phyloP scores from a whole-genome alignment of 2,113 vertebrate genomes.

The Otocyon megalotis region DNA sequence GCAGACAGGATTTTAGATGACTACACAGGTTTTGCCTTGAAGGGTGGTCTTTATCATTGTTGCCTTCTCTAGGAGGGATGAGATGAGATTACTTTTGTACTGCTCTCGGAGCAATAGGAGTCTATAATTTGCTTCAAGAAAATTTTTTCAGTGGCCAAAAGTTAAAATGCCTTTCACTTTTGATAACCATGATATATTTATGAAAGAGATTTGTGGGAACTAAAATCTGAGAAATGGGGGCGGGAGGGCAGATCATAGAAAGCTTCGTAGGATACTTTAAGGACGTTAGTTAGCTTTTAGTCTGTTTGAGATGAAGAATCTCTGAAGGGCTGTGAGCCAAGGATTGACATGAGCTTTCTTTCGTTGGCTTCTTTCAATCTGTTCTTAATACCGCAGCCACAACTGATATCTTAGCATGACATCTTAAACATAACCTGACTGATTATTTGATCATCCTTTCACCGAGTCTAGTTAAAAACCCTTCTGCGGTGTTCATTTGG shows the following conservation, averaged over 20 bases:
- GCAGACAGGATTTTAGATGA: not conserved
- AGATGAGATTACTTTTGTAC: not conserved
- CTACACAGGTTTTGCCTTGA: not conserved
- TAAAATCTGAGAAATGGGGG: not conserved
- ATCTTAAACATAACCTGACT: not conserved
- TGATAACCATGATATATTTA: not conserved
- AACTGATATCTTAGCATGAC: not conserved
- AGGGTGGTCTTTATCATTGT: not conserved
- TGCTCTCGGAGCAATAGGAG: not conserved
- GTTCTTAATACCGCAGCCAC: not conserved
- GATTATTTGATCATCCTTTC: not conserved
- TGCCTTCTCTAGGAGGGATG: not conserved
- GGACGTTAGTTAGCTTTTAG: not conserved
- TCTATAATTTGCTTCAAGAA: not conserved
- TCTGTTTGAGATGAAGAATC: not conserved
- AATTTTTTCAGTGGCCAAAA: not conserved
- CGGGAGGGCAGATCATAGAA: rapidly evolving
- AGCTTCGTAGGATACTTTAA: not conserved
- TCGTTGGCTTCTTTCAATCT: not conserved
- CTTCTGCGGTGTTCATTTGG: not conserved
- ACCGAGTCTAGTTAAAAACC: not conserved
- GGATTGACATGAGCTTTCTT: not conserved
- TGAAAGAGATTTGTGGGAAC: not conserved
- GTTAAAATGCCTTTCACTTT: not conserved
- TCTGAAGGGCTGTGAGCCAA: not conserved